Evolutionary conservation across 2,888 invertebrate genomes (phyloP), one percentile per base, ranked within the genome.

Genomic region (Orthosia incerta): DNA sequence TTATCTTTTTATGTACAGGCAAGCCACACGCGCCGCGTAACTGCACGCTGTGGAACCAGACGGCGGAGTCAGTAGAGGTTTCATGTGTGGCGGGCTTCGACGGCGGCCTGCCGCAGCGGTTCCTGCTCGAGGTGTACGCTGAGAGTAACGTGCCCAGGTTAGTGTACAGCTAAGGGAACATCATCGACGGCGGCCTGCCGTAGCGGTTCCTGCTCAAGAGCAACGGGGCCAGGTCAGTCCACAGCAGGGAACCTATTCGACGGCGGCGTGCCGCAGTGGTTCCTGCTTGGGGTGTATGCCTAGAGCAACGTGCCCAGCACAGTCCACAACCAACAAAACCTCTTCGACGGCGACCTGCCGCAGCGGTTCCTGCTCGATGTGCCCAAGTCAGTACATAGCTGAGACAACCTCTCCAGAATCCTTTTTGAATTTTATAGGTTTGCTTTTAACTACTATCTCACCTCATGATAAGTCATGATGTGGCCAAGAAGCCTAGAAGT

Each of bases 61-160:
- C 98, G 20, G 97, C 98, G 89, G 98, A 98, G 88, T 98, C 98
- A 77, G 98, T 98, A 86, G 97, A 98, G 93, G 98, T 98, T 85
- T 97, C 97, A 89, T 99, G 99, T 93, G 97, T 98, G 89, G 97
- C 98, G 39, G 98, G 98, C 86, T 98, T 98, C 95, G 98, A 99
- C 95, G 99, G 99, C 76, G 99, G 99, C 83, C 97, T 99, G 89
- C 98, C 98, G 76, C 98, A 99, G 96, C 97, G 97, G 92, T 99
- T 99, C 96, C 97, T 98, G 69, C 97, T 99, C 83, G 98, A 98
- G 95, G 97, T 98, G 85, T 98, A 97, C 94, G 94, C 94, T 46
- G 92, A 92, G 75, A 93, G 91, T 55, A 70, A 86, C 62, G 77
- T 85, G 64, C 95, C 94, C 60, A 94, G 96, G 96, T 94, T 26